Base-by-base conservation (phyloP, 1,140 invertebrate genomes). In the Himalopsyche phryganea region DNA sequence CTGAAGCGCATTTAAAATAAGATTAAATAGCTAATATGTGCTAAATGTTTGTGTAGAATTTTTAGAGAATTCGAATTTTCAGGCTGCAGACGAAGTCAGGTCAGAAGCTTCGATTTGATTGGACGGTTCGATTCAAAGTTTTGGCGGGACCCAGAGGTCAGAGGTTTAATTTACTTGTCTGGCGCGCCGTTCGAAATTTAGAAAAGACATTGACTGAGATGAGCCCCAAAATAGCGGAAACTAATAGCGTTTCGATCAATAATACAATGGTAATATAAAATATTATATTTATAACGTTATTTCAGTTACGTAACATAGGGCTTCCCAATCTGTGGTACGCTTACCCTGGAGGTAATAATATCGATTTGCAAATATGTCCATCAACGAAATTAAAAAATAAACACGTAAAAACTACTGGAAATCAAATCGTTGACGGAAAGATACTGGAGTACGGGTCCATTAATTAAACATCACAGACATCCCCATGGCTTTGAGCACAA, bases 21-120 rank as follows among this genome's bases (percentile, higher is more conserved):
- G 9, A 42, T 14, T 11, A 9, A 6, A 45, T 17, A 15, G 4
- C 13, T 19, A 17, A 15, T 45, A 11, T 14, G 10, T 5, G n/a
- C 5, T 14, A 14, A 11, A 35, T 18, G 11, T 38, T 50, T 17
- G n/a, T n/a, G n/a, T n/a, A n/a, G n/a, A 7, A 35, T 7, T 7
- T 6, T 35, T 7, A 35, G 6, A 6, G n/a, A 35, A 7, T 35
- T 6, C 33, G n/a, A n/a, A n/a, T n/a, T 45, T 54, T 13, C 23
- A 63, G 61, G 42, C 33, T 63, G 10, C 61, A 59, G 47, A 55
- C 61, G 20, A 53, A 42, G 17, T 53, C 52, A 32, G 61, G 61
- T 13, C 61, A 63, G 28, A 18, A 49, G 36, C 20, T 59, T 2
- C 23, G 11, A 2, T 63, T 40, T 36, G 56, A 63, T 52, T 63